Evolutionary conservation across 2,888 invertebrate species (phyloP), one percentile per base, ranked within the genome.

Genomic region (Tethea ocularis): DNA sequence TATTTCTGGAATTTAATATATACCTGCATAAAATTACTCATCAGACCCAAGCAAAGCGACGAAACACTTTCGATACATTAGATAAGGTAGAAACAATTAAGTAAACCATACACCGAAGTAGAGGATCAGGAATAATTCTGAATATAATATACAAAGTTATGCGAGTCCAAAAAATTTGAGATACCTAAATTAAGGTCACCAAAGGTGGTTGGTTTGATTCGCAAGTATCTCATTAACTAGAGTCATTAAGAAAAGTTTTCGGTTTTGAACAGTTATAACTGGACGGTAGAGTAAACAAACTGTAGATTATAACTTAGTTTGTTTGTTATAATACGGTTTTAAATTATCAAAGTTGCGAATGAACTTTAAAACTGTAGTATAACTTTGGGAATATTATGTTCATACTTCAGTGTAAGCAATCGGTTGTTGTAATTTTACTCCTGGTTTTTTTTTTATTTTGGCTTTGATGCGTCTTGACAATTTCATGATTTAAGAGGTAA

Each of bases 331-430:
- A 15, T 61, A 69, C 61, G 66, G 65, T 64, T 72, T 73, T 67
- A 74, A 80, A 77, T 77, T 69, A 74, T 75, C 69, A 70, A 77
- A 78, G 66, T 78, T 78, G 51, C 54, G 61, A 72, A 72, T 72
- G 60, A 69, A 75, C 67, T 75, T 72, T 61, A 41, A 57, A 66
- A 72, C 71, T 72, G 67, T 46, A 46, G 20, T 60, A 33, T 54
- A 64, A 74, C 66, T 73, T 77, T 63, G 54, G 17, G 46, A 7
- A 26, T 33, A 54, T 54, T 33, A 54, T 54, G 36, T 54, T 22
- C 33, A 20, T 46, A 8, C 17, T 20, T 11, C 26, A 26, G 26
- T 36, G 8, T 15, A 5, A n/a, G 38, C 7, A n/a, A 38, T 38
- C 38, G 46, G 20, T 46, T 38, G 4, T 15, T n/a, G 6, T 5